phyloP scores from a whole-genome alignment of 2,797 vertebrate species.

The Enteromius anoplus region DNA sequence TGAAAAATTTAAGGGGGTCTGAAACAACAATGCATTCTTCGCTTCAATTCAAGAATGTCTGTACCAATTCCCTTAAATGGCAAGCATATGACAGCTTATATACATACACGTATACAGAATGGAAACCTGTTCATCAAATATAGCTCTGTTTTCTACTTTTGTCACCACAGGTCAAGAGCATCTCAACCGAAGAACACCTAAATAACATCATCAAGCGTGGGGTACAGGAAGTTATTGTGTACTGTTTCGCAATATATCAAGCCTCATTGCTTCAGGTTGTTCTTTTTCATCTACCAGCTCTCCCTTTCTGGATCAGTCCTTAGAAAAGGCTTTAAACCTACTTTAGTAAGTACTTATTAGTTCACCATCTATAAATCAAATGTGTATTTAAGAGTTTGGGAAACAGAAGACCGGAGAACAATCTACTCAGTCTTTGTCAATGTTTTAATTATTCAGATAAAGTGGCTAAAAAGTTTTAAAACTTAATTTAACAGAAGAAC shows the following conservation, averaged over 20 bases:
- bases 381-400: not conserved
- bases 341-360: slow-evolving; percentile 37
- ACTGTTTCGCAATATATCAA: slow-evolving; percentile 45
- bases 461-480: not conserved
- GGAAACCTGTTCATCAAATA: not conserved
- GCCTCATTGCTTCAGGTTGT: slow-evolving; percentile 22
- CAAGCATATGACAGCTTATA: not conserved
- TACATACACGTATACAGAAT: not conserved
- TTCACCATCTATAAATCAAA: not conserved
- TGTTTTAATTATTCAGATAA: not conserved
- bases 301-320: not conserved
- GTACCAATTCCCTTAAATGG: not conserved
- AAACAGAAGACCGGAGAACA: not conserved
- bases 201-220: slow-evolving; percentile 40
- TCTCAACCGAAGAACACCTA: slow-evolving; percentile 57
- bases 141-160: not conserved
- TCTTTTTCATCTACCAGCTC: slow-evolving; percentile 9
- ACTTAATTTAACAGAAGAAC: not conserved
- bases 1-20: no score
- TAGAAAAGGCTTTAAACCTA: slow-evolving; percentile 3
- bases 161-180: slow-evolving; percentile 17
- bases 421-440: not conserved
- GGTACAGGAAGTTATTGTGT: slow-evolving; percentile 61
- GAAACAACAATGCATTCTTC: not conserved
- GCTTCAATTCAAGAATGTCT: not conserved